These are phyloP conservation scores for Oscheius myriophilus DNA, from an alignment of 2,888 invertebrate genomes.

Conservation along the genomic window DNA sequence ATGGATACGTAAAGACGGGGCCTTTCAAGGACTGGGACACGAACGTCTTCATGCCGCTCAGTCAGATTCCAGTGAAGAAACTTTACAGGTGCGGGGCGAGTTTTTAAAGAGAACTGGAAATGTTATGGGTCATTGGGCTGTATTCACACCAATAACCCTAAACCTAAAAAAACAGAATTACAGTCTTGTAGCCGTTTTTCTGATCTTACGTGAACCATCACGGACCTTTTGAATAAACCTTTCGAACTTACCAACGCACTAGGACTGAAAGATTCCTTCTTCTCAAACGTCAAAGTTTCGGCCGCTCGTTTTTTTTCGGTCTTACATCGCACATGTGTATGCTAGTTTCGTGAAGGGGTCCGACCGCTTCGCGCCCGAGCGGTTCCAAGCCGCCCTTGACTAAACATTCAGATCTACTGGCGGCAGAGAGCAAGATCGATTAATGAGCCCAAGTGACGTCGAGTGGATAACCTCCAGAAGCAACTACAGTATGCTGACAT, in stretches of 20 bases:
- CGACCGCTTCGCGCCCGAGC: too few relatives aligned
- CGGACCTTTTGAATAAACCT: too few relatives aligned
- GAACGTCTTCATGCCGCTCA: conserved; percentile 67
- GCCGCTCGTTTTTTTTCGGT: too few relatives aligned
- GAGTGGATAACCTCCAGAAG: conserved; percentile 62
- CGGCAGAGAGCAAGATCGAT: conserved; percentile 61
- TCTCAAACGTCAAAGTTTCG: too few relatives aligned
- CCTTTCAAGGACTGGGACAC: conserved; percentile 69
- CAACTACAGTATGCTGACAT: conserved; percentile 62
- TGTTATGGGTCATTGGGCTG: background rate
- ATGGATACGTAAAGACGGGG: conserved; percentile 61
- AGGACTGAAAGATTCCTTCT: too few relatives aligned
- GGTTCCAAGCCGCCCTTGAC: too few relatives aligned
- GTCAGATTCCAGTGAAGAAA: conserved; percentile 67
- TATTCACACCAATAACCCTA: background rate
- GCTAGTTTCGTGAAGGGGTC: too few relatives aligned
- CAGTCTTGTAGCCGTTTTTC: too few relatives aligned
- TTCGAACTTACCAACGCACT: too few relatives aligned
- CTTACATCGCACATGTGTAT: too few relatives aligned
- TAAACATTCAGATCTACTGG: conserved; percentile 59
- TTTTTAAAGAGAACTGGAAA: too few relatives aligned
- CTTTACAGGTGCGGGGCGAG: conserved; percentile 54
- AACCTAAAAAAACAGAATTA: background rate
- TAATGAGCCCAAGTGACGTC: conserved; percentile 63
- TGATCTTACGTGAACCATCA: too few relatives aligned